These are phyloP conservation scores for Sarcophaga caerulescens DNA, from an alignment of 2,888 invertebrate genomes.

Conservation along the genomic window DNA sequence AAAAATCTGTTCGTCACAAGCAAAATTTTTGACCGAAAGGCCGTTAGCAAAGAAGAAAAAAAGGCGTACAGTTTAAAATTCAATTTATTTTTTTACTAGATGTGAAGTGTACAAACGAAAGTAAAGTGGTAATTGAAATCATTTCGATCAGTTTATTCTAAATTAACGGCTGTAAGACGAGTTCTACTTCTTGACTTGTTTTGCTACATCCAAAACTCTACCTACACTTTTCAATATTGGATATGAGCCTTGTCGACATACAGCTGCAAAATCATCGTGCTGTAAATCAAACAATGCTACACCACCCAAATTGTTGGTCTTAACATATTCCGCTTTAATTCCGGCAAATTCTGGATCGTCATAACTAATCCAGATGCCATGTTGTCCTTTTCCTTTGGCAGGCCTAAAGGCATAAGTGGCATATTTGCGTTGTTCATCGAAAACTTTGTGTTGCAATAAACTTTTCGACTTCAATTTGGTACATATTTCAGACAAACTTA, in stretches of 20 bases:
- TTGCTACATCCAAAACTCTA: not conserved
- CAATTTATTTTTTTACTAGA: not conserved
- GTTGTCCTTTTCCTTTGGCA: conserved; percentile 84
- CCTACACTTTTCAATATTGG: conserved; percentile 80
- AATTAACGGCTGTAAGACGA: too few relatives aligned
- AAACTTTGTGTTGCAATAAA: conserved; percentile 87
- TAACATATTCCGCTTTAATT: conserved; percentile 87
- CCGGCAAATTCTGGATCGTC: conserved; percentile 92
- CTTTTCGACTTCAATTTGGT: conserved; percentile 85
- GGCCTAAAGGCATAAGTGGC: conserved; percentile 89
- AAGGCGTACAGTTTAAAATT: not conserved
- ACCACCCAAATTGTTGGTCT: conserved; percentile 89
- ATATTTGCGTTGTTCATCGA: conserved; percentile 88
- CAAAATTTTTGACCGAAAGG: not conserved
- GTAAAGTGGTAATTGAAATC: too few relatives aligned
- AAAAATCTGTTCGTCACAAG: too few relatives aligned
- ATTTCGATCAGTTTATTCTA: too few relatives aligned
- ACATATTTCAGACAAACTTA: conserved; percentile 91
- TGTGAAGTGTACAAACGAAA: too few relatives aligned
- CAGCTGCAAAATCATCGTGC: conserved; percentile 90
- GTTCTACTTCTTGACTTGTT: not conserved
- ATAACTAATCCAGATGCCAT: conserved; percentile 90
- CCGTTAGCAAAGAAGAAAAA: conserved; percentile 2
- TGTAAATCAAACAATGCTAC: conserved; percentile 88
- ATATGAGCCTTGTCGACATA: conserved; percentile 89